Evolutionary conservation across 2,113 vertebrate genomes (phyloP), one percentile per base, ranked within the genome.

Genomic region (Passer montanus): DNA sequence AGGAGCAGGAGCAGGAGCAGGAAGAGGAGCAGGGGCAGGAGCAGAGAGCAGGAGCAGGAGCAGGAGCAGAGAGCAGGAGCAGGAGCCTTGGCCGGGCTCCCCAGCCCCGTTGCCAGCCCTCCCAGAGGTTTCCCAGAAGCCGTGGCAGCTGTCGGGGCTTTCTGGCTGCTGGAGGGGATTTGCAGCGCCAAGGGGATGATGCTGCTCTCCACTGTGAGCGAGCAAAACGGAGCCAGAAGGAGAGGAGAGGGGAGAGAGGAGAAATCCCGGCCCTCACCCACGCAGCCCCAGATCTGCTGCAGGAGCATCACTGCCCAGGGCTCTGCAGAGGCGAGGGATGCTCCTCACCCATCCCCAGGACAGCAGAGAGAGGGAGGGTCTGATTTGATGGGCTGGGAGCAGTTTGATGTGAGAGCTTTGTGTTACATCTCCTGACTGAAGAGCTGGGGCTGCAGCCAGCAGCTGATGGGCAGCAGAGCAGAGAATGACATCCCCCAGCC

Each of bases 281-380:
- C 18, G 6, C 28, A 41, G 4, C 13, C 11, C 31, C 0, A 22
- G 44, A 1, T 1, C 6, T 2, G 18, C 4, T 3, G 59, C 56
- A 12, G 63, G 23, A 84, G 33, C 21, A 9, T 7, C 52, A 1
- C 0, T 13, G 16, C 35, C 43, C 46, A 4, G 58, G 35, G 37
- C 0, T 2, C 69, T 24, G 43, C 19, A 28, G 47, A 23, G 56
- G 55, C 0, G 0, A 6, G 0, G 18, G 62, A 7, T 6, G 63
- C 73, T 35, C 55, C 50, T 60, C 53, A 13, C 3, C 47, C 84
- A 18, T 9, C 44, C 50, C 43, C 1, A 1, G 39, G 26, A 43
- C 62, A 26, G 33, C 78, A 31, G 41, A 33, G 17, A 5, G 21
- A 58, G 14, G 49, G 4, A 31, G 6, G 2, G 2, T 16, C 43